Evolutionary conservation across 2,797 vertebrate genomes (phyloP), one percentile per base, ranked within the genome.

Genomic region (Xyrichtys novacula): DNA sequence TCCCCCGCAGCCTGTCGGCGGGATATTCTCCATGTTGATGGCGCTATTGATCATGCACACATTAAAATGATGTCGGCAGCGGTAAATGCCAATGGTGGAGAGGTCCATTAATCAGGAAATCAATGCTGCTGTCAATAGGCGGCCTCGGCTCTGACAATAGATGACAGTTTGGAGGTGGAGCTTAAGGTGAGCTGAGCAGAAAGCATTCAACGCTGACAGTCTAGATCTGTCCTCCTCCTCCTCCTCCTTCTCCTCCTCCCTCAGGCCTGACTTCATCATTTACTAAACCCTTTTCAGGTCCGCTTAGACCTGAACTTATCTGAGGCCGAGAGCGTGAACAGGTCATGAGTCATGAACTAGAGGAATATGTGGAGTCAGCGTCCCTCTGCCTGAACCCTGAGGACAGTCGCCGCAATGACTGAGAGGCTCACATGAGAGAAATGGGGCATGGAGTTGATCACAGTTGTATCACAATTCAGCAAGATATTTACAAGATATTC

Each of bases 81-180:
- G 87, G 94, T 90, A 94, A 94, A 95, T 17, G 88, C 82, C 94
- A 94, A 94, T 95, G 91, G 91, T 87, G 60, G 82, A 93, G 89
- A 94, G 93, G 92, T 95, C 85, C 95, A 96, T 97, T 96, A 96
- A 96, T 98, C 95, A 96, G 93, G 71, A 92, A 95, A 96, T 97
- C 95, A 84, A 96, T 96, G 65, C 8, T 10, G 56, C 78, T 93
- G 92, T 94, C 95, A 91, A 95, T 94, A 90, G 76, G 87, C 91
- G 83, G 88, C 77, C 87, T 88, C 19, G 82, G 74, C 84, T 81
- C 87, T 93, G 92, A 94, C 92, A 95, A 92, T 89, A 85, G 84
- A 92, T 89, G 81, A 88, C 82, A 88, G 83, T 72, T 39, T 78
- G 67, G 71, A 92, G 88, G 86, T 63, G 69, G 65, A 74, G 71